A percentile compares a stretch with the other conserved stretches of the same genome.
Evolutionary conservation across 2,888 invertebrate genomes (phyloP).

Genomic region (Boloria selene): DNA sequence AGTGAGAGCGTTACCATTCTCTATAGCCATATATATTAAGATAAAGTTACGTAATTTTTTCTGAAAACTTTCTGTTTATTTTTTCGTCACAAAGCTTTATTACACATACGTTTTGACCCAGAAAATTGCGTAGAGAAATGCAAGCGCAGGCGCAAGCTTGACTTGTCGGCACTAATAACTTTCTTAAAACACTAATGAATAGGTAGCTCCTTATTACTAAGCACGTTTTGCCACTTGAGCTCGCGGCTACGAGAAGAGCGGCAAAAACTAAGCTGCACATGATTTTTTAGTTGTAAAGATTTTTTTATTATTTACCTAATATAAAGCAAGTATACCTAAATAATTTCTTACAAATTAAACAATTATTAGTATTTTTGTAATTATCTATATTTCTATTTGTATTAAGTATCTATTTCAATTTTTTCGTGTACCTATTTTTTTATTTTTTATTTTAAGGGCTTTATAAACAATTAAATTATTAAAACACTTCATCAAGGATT

Average conservation of each 20-base stretch:
- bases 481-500: too few relatives aligned
- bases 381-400: too few relatives aligned
- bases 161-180: slow-evolving; percentile 70
- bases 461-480: too few relatives aligned
- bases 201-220: slow-evolving; percentile 73
- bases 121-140: slow-evolving; percentile 67
- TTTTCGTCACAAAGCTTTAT: slow-evolving; percentile 27
- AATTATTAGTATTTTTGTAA: too few relatives aligned
- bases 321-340: not conserved
- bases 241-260: slow-evolving; percentile 34
- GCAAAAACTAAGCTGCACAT: slow-evolving; percentile 23
- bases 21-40: too few relatives aligned
- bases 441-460: too few relatives aligned
- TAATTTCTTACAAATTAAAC: not conserved
- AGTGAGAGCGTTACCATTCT: too few relatives aligned
- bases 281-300: slow-evolving; percentile 3
- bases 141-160: slow-evolving; percentile 69
- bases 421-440: too few relatives aligned
- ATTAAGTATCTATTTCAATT: too few relatives aligned
- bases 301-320: not conserved
- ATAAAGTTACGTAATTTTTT: not conserved
- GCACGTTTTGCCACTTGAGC: slow-evolving; percentile 73
- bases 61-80: not conserved
- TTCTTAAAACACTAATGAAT: slow-evolving; percentile 80
- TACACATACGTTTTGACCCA: slow-evolving; percentile 49